A percentile compares a stretch with the other conserved stretches of the same genome.
phyloP scores from a whole-genome alignment of 2,888 invertebrate species.

The Scaeva pyrastri region DNA sequence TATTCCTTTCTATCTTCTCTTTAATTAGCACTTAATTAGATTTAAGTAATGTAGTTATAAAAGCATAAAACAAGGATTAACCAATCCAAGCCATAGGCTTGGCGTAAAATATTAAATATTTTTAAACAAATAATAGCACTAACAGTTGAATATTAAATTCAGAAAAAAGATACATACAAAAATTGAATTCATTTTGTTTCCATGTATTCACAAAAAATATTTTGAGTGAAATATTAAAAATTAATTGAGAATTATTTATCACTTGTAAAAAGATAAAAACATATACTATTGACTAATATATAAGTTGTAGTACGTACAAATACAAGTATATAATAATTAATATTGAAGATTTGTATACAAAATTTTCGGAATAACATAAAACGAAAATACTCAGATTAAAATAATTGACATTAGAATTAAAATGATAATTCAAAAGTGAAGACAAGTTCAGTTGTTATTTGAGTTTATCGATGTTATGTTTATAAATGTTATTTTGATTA shows the following conservation, averaged over 20 bases:
- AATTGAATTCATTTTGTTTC: slow-evolving; percentile 21
- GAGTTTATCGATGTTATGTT: not conserved
- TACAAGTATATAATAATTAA: not conserved
- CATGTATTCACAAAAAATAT: not conserved
- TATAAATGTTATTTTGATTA: not conserved
- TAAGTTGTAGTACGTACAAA: slow-evolving; percentile 51
- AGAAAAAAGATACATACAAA: not conserved
- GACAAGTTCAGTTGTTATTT: not conserved
- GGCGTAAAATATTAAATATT: slow-evolving; percentile 68
- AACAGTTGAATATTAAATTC: slow-evolving; percentile 33
- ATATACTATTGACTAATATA: slow-evolving; percentile 64
- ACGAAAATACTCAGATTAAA: slow-evolving; percentile 40
- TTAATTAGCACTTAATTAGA: slow-evolving; percentile 48
- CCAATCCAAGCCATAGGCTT: slow-evolving; percentile 51
- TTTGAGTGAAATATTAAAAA: not conserved
- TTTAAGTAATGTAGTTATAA: slow-evolving; percentile 49
- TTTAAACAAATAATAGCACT: slow-evolving; percentile 29
- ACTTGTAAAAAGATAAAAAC: slow-evolving; percentile 57
- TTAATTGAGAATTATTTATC: slow-evolving; percentile 1
- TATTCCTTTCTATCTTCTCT: slow-evolving; percentile 27
- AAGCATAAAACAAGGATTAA: slow-evolving; percentile 46
- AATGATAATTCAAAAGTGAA: slow-evolving; percentile 1
- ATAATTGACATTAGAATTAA: not conserved
- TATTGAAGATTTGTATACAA: slow-evolving; percentile 30
- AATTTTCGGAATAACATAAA: slow-evolving; percentile 18